These are phyloP conservation scores for Otolemur crassicaudatus DNA, from an alignment of 2,797 vertebrate species.

Conservation along the genomic window DNA sequence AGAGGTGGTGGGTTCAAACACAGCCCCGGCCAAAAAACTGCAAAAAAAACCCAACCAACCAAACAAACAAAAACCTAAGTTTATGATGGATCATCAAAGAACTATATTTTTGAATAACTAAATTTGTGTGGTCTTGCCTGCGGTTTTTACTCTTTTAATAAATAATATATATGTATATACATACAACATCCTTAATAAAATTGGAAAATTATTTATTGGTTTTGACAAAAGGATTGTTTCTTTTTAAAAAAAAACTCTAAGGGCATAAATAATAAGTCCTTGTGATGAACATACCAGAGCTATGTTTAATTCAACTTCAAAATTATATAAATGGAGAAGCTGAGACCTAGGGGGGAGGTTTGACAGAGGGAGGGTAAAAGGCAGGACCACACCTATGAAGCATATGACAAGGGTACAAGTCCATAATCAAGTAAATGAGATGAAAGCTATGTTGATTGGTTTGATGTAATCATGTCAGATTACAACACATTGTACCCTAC, in stretches of 20 bases:
- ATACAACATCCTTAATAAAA: neutral
- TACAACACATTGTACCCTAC: too few relatives aligned
- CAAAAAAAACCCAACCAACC: too few relatives aligned
- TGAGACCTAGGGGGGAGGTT: neutral
- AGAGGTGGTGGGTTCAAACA: too few relatives aligned
- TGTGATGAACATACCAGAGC: neutral
- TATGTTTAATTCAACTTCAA: neutral
- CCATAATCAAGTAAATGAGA: too few relatives aligned
- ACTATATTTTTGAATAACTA: neutral
- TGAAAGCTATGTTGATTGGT: too few relatives aligned
- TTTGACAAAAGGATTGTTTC: conserved; percentile 39
- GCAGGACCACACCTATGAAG: too few relatives aligned
- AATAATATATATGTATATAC: neutral
- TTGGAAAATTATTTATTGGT: neutral
- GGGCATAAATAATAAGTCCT: neutral
- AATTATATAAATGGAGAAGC: neutral
- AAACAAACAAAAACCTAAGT: neutral
- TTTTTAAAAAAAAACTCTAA: neutral
- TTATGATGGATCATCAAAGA: neutral
- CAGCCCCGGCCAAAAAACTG: too few relatives aligned
- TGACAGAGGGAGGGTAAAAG: too few relatives aligned
- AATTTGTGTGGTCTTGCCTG: neutral
- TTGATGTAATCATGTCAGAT: too few relatives aligned
- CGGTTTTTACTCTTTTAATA: neutral
- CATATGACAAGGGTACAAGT: too few relatives aligned